phyloP scores from a whole-genome alignment of 2,888 invertebrate genomes.

The Pasiphila rectangulata region DNA sequence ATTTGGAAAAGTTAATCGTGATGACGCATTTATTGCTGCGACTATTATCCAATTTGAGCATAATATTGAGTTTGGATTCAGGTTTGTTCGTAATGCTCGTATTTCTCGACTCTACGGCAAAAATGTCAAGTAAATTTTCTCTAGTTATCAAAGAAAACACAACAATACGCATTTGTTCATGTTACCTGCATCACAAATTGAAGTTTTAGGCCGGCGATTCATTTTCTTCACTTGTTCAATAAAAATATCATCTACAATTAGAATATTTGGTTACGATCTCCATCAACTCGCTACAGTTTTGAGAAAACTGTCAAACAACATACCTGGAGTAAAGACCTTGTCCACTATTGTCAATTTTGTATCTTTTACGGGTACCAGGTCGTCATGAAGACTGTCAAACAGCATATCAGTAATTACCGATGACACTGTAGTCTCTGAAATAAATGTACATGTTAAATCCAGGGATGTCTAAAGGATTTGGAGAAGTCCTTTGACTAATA shows the following conservation, averaged over 20 bases:
- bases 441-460: background rate
- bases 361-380: conserved; percentile 5
- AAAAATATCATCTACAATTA: conserved; percentile 44
- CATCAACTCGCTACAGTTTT: background rate
- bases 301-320: background rate
- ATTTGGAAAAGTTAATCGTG: conserved; percentile 51
- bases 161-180: background rate
- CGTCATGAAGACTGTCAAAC: conserved; percentile 4
- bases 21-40: conserved; percentile 51
- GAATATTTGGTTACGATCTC: conserved; percentile 22
- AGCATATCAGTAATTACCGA: conserved; percentile 1
- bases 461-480: background rate
- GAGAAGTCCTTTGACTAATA: no score
- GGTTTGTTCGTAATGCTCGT: conserved; percentile 36
- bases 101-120: conserved; percentile 43
- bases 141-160: background rate
- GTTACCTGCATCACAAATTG: conserved; percentile 48
- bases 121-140: conserved; percentile 34
- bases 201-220: conserved; percentile 46
- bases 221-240: conserved; percentile 45
- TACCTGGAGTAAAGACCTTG: conserved; percentile 51
- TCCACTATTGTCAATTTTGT: conserved; percentile 27
- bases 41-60: conserved; percentile 54
- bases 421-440: conserved; percentile 14
- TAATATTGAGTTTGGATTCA: conserved; percentile 54